These are phyloP conservation scores for Brienomyrus longianalis DNA, from an alignment of 2,113 vertebrate species.

Conservation along the genomic window DNA sequence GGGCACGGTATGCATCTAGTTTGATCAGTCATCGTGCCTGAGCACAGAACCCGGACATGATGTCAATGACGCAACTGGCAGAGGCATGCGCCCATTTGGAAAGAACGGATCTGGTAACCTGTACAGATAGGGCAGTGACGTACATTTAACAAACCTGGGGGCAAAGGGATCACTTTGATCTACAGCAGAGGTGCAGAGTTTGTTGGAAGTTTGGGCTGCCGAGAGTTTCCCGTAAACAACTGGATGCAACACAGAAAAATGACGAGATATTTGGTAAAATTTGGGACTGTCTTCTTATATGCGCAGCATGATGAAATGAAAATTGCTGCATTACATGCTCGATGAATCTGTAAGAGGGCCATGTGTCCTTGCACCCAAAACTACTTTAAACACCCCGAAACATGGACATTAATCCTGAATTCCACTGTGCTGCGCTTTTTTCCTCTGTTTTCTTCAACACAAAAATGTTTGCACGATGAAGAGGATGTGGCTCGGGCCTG, in stretches of 20 bases:
- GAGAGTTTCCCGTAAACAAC: background rate
- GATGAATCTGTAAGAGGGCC: background rate
- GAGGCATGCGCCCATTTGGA: background rate
- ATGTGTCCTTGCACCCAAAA: background rate
- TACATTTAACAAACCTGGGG: background rate
- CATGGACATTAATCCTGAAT: background rate
- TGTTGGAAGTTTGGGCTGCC: background rate
- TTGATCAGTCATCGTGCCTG: background rate
- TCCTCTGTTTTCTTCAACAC: background rate
- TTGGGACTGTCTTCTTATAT: background rate
- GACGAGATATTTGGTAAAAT: background rate
- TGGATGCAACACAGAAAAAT: background rate
- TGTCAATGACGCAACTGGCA: background rate
- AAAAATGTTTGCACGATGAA: background rate
- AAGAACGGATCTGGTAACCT: background rate
- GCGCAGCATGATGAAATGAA: background rate
- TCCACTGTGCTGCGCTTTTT: background rate
- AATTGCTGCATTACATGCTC: background rate
- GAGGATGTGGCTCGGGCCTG: background rate
- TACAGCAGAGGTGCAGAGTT: background rate
- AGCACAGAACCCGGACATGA: background rate
- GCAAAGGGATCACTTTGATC: background rate
- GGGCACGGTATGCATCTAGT: background rate
- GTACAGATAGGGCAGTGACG: background rate
- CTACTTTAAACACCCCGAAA: background rate